Conservation (phyloP, 2,113 vertebrate genomes). For the Polyodon spathula region DNA sequence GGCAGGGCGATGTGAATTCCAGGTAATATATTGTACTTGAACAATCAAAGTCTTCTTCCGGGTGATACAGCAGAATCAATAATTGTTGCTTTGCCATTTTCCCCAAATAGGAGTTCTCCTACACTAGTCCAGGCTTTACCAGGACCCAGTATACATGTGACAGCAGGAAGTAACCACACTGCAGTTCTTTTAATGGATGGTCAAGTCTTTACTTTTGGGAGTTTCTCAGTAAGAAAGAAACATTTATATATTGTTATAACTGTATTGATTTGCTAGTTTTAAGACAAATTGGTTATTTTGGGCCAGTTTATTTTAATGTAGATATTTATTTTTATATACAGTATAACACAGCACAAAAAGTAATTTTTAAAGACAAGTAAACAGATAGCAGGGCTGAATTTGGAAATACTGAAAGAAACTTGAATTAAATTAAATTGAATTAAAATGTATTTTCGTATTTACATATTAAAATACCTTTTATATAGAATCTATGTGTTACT, state of each 20-base stretch:
- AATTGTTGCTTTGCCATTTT: constrained; percentile 6
- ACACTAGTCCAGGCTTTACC: constrained; percentile 89
- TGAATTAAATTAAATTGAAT: too few species aligned
- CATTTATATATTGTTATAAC: not conserved
- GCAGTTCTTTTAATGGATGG: constrained; percentile 87
- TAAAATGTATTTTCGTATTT: too few species aligned
- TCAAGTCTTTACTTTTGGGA: constrained; percentile 96
- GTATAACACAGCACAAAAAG: too few species aligned
- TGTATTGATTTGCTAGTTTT: too few species aligned
- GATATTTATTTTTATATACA: too few species aligned
- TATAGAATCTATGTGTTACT: too few species aligned
- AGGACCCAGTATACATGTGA: constrained; percentile 84
- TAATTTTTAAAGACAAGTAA: too few species aligned
- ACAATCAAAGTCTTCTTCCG: not conserved
- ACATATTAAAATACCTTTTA: too few species aligned
- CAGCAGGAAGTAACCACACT: constrained; percentile 96
- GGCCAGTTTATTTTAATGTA: too few species aligned
- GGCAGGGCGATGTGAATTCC: constrained; percentile 94
- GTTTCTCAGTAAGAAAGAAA: constrained; percentile 82
- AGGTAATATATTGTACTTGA: constrained; percentile 56
- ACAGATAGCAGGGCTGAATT: too few species aligned
- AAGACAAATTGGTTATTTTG: too few species aligned
- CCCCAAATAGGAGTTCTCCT: constrained; percentile 73
- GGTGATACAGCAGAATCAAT: not conserved
- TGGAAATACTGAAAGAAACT: too few species aligned